Evolutionary conservation across 1,140 invertebrate genomes (phyloP), one percentile per base, ranked within the genome.

Genomic region (Zophobas morio): DNA sequence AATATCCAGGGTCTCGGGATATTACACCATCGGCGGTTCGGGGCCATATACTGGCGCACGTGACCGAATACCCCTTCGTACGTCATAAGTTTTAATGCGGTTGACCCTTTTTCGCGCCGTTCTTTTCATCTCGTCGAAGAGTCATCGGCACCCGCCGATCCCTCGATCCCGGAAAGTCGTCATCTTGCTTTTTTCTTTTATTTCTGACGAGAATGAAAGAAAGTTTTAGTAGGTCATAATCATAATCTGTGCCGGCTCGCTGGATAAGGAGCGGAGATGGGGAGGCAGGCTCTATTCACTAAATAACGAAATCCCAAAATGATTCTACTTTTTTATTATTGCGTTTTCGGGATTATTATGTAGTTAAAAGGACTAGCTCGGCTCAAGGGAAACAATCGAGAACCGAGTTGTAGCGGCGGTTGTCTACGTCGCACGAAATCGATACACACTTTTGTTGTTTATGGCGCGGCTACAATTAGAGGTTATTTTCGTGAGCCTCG

Each of bases 1-100:
- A 42, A 40, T 42, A 66, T 66, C 60, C 20, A 42, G 8, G 33
- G 8, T 32, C 8, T 39, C 8, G 36, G 36, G 6, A 33, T 63
- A 57, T 63, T 37, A 37, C 20, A 3, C 36, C 20, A 20, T n/a
- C 39, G 4, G 60, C 60, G 20, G 20, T 39, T 46, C 39, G 40
- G 8, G 60, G 60, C 37, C 36, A 36, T 34, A 36, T 63, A 8
- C 2, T 42, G 39, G 1, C n/a, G 20, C 60, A 42, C 60, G 60
- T 66, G 60, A 66, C 60, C 39, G 37, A 66, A 66, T 34, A 4
- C n/a, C 60, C 39, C n/a, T 42, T 33, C 37, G 37, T 66, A 66
- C 60, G 39, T 66, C 60, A 47, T 39, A 66, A 66, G 37, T 66
- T 66, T 66, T 66, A 66, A 66, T 66, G 60, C 42, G 60, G 60